Evolutionary conservation across 2,113 vertebrate species (phyloP).

Genomic region (Eublepharis macularius): DNA sequence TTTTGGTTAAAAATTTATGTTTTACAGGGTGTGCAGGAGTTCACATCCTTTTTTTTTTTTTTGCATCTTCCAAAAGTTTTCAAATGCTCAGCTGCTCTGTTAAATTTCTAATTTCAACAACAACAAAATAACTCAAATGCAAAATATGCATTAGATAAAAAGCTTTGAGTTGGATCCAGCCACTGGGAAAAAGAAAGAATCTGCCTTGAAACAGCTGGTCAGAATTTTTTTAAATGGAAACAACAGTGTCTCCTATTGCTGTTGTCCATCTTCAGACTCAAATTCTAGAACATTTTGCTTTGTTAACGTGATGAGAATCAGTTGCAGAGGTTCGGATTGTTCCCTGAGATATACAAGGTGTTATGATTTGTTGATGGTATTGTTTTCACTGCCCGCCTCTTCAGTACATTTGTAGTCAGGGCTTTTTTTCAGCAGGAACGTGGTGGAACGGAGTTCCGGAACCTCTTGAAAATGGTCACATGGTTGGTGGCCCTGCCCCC

Average conservation of each 20-base stretch:
- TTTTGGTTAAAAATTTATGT: slow-evolving; percentile 74
- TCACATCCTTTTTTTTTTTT: slow-evolving; percentile 68
- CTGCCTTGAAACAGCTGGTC: slow-evolving; percentile 62
- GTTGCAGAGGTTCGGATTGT: slow-evolving; percentile 16
- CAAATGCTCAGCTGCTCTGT: slow-evolving; percentile 74
- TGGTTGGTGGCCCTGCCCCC: no score
- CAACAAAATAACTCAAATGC: slow-evolving; percentile 65
- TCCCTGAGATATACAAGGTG: neutral
- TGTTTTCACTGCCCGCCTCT: slow-evolving; percentile 15
- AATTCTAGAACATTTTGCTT: slow-evolving; percentile 51
- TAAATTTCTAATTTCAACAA: slow-evolving; percentile 64
- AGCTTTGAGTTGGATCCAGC: slow-evolving; percentile 59
- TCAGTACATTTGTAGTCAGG: neutral
- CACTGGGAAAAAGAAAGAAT: slow-evolving; percentile 46
- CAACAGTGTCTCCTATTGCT: slow-evolving; percentile 54
- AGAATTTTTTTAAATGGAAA: slow-evolving; percentile 61
- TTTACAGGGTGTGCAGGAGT: slow-evolving; percentile 75
- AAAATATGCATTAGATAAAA: slow-evolving; percentile 66
- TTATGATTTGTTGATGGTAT: slow-evolving; percentile 34
- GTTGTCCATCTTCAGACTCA: slow-evolving; percentile 21
- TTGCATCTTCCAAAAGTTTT: slow-evolving; percentile 73
- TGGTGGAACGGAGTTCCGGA: no score
- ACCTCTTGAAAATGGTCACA: no score
- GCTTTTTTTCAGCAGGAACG: no score
- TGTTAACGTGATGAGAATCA: slow-evolving; percentile 36